phyloP scores from a whole-genome alignment of 2,888 invertebrate species.

The Aspidiotus rigidus region DNA sequence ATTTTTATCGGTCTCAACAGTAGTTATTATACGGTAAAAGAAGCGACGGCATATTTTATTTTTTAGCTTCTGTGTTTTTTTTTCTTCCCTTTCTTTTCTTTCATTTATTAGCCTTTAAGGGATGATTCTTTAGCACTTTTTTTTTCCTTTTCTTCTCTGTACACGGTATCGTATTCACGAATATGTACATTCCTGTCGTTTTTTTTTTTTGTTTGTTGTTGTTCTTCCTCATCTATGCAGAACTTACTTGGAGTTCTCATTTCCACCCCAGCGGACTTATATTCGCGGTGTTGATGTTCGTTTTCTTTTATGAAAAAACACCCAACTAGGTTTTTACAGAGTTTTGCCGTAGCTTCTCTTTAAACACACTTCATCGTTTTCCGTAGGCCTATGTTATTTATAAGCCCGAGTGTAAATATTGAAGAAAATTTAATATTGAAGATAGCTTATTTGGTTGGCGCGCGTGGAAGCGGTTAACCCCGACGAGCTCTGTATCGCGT shows the following conservation, averaged over 20 bases:
- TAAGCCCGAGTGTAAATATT: slow-evolving; percentile 28
- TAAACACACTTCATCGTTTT: no score
- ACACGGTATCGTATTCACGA: background rate
- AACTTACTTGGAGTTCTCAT: background rate
- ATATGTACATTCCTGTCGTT: no score
- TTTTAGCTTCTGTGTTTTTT: background rate
- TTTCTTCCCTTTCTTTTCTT: background rate
- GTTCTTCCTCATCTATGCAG: background rate
- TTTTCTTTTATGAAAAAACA: slow-evolving; percentile 4
- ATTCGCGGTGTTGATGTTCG: slow-evolving; percentile 11
- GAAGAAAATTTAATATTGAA: slow-evolving; percentile 33
- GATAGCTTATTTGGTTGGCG: slow-evolving; percentile 19
- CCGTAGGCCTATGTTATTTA: slow-evolving; percentile 14
- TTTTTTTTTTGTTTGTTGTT: no score
- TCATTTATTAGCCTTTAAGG: slow-evolving; percentile 29
- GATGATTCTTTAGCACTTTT: slow-evolving; percentile 8
- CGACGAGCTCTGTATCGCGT: no score
- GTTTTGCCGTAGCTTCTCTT: no score
- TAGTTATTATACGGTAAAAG: background rate
- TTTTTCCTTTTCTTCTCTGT: background rate
- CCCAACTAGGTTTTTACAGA: no score
- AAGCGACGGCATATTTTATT: background rate
- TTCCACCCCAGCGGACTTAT: slow-evolving; percentile 2
- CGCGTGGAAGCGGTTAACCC: slow-evolving; percentile 1
- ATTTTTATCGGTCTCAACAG: slow-evolving; percentile 5